Evolutionary conservation across 2,113 vertebrate genomes (phyloP).

Genomic region (Vireo altiloquus): DNA sequence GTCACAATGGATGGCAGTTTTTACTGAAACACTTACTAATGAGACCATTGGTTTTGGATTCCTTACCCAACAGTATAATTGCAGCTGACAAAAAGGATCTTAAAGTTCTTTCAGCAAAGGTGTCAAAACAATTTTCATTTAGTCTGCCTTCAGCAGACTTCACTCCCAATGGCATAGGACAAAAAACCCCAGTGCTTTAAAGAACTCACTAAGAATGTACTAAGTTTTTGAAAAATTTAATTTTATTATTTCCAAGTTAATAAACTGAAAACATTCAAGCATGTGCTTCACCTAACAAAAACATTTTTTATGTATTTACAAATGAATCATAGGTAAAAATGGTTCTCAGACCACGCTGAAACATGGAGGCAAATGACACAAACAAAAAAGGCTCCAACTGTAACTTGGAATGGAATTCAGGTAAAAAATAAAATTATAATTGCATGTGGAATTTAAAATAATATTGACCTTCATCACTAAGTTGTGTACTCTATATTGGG

Average conservation of each 20-base stretch:
- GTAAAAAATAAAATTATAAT: neutral
- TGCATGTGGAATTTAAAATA: neutral
- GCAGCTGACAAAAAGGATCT: neutral
- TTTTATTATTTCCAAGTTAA: constrained; percentile 41
- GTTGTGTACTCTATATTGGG: rapidly evolving
- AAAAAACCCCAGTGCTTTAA: neutral
- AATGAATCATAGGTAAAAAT: constrained; percentile 23
- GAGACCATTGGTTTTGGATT: constrained; percentile 21
- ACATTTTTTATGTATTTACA: constrained; percentile 38
- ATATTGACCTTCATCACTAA: neutral
- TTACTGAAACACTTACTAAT: constrained; percentile 18
- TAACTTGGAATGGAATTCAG: neutral
- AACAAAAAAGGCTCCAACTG: neutral
- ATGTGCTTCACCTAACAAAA: constrained; percentile 16
- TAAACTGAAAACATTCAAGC: constrained; percentile 36
- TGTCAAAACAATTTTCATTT: constrained; percentile 12
- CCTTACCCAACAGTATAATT: constrained; percentile 16
- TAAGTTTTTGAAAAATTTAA: constrained; percentile 1
- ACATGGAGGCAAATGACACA: neutral
- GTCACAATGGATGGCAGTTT: neutral
- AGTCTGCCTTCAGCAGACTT: neutral
- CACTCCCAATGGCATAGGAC: neutral
- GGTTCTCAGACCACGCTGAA: constrained; percentile 12
- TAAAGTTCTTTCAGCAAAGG: neutral
- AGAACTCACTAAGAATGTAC: neutral